Conservation (phyloP, 2,113 vertebrate genomes). For the Nannospalax galili region DNA sequence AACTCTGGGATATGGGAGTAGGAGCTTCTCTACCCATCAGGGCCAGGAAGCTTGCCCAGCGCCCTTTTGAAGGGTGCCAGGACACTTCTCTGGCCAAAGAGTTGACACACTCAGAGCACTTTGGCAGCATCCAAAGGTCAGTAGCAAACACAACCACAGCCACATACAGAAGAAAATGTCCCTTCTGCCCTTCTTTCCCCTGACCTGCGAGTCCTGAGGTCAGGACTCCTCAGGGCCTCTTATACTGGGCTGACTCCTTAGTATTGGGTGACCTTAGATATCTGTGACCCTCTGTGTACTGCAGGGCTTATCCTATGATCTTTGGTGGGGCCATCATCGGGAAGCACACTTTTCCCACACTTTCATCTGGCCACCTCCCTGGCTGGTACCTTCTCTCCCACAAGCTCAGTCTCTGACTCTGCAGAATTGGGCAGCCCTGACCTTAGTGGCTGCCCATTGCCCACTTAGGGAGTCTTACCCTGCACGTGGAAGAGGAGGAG, state of each 20-base stretch:
- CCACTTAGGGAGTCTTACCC: constrained; percentile 17
- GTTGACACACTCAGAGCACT: neutral
- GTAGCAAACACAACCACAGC: neutral
- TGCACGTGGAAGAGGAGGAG: neutral
- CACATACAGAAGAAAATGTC: neutral
- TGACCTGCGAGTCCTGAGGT: neutral
- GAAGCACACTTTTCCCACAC: neutral
- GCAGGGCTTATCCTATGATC: too few species aligned
- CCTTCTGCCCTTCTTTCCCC: neutral
- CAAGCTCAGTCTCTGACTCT: neutral
- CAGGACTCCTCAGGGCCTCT: neutral
- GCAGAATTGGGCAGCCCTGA: neutral
- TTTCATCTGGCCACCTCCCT: neutral
- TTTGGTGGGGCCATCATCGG: neutral
- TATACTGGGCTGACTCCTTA: too few species aligned
- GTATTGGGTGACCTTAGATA: neutral
- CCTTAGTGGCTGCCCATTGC: rapidly evolving
- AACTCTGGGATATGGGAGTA: too few species aligned
- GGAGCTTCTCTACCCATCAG: neutral
- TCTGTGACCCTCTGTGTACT: neutral
- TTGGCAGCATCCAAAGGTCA: neutral
- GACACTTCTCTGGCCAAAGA: neutral
- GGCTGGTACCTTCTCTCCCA: neutral
- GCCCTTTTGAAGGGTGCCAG: neutral
- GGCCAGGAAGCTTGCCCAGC: too few species aligned